A percentile compares a stretch with the other conserved stretches of the same genome.
These are phyloP conservation scores for Rostratula benghalensis DNA, from an alignment of 2,113 vertebrate species.

Conservation along the genomic window DNA sequence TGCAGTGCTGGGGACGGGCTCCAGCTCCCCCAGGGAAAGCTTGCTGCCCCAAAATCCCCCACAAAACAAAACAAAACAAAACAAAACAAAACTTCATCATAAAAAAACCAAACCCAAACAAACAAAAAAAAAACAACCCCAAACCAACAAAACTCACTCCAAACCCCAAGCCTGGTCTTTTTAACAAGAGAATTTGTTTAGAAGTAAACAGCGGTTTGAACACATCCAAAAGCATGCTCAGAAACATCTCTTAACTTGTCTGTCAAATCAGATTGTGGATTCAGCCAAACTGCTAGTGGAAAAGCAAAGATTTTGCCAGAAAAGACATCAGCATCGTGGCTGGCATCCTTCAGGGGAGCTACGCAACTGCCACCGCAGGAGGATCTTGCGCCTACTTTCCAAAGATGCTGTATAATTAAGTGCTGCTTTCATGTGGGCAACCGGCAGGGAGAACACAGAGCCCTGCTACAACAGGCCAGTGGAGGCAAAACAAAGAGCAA, in stretches of 20 bases:
- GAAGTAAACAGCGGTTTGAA: not conserved
- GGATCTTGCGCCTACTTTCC: not conserved
- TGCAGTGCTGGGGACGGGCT: not conserved
- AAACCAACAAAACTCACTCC: not conserved
- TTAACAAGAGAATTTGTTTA: not conserved
- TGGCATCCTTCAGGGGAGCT: not conserved
- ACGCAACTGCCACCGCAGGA: not conserved
- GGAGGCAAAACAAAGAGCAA: not conserved
- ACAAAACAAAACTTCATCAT: not conserved
- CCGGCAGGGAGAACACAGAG: not conserved
- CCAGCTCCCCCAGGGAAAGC: not conserved
- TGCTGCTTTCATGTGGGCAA: not conserved
- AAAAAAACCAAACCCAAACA: not conserved
- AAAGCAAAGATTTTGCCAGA: not conserved
- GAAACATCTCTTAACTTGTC: not conserved
- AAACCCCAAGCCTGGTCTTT: not conserved
- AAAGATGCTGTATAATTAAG: not conserved
- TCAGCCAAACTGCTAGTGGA: not conserved
- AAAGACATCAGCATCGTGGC: not conserved
- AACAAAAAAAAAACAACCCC: too few species aligned
- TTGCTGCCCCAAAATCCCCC: not conserved
- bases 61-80: not conserved
- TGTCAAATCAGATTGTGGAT: not conserved
- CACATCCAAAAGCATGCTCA: not conserved
- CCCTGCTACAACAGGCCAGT: rapidly evolving